A percentile compares a stretch with the other conserved stretches of the same genome.
Conservation (phyloP, 2,888 invertebrate genomes). For the Temnothorax rugatulus region DNA sequence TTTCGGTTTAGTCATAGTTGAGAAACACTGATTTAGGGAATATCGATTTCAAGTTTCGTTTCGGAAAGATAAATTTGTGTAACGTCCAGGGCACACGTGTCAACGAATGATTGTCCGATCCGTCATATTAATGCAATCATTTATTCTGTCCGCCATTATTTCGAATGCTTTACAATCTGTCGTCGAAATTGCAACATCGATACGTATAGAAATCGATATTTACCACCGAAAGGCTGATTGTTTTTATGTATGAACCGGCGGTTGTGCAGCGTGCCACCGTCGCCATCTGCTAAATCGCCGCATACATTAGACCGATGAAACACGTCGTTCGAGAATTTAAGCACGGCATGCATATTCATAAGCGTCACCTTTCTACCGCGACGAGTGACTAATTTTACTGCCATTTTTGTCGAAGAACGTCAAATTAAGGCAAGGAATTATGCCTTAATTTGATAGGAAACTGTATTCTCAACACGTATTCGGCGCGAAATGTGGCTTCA, state of each 20-base stretch:
- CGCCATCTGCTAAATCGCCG: slow-evolving; percentile 39
- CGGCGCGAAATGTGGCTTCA: neutral
- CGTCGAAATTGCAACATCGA: slow-evolving; percentile 23
- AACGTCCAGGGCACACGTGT: neutral
- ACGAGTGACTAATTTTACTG: slow-evolving; percentile 34
- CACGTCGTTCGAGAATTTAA: slow-evolving; percentile 52
- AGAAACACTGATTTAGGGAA: slow-evolving; percentile 26
- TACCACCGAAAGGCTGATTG: slow-evolving; percentile 28
- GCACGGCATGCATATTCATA: slow-evolving; percentile 57
- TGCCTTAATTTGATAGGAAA: neutral
- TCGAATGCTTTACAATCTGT: slow-evolving; percentile 38
- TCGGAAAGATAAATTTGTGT: slow-evolving; percentile 21
- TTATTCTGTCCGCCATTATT: slow-evolving; percentile 24
- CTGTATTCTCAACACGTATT: neutral
- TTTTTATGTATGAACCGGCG: slow-evolving; percentile 44
- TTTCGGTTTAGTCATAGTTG: neutral
- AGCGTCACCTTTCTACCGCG: slow-evolving; percentile 28
- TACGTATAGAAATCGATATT: slow-evolving; percentile 23
- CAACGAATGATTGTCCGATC: slow-evolving; percentile 36
- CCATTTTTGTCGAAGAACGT: slow-evolving; percentile 19
- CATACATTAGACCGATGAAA: slow-evolving; percentile 46
- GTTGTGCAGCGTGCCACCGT: slow-evolving; percentile 18
- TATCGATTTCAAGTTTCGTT: slow-evolving; percentile 28
- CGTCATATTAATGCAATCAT: slow-evolving; percentile 39
- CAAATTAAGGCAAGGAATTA: slow-evolving; percentile 1